These are phyloP conservation scores for Hipparchia semele DNA, from an alignment of 2,888 invertebrate species.

Conservation along the genomic window DNA sequence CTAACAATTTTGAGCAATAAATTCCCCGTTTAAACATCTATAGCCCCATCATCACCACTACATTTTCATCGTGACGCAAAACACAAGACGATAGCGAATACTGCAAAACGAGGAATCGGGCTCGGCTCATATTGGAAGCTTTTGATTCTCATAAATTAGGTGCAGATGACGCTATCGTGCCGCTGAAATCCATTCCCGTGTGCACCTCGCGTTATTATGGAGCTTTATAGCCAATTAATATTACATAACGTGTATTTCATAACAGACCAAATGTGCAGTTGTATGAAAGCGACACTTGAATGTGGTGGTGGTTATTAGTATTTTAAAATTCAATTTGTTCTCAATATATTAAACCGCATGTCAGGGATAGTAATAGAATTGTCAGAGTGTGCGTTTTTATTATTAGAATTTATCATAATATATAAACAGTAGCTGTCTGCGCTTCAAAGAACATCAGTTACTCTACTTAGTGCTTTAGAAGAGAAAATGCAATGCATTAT, in stretches of 20 bases:
- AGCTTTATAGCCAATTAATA: conserved; percentile 36
- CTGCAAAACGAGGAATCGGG: conserved; percentile 21
- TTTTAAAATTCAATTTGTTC: conserved; percentile 14
- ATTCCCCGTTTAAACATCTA: background rate
- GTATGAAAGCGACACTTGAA: background rate
- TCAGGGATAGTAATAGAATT: too few species aligned
- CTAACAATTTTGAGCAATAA: background rate
- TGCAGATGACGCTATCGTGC: conserved; percentile 58
- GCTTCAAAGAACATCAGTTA: too few species aligned
- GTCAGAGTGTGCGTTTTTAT: too few species aligned
- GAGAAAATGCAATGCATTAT: too few species aligned
- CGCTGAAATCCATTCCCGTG: conserved; percentile 44
- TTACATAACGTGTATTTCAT: conserved; percentile 17
- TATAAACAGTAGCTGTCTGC: too few species aligned
- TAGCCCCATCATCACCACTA: background rate
- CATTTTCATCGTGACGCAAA: conserved; percentile 19
- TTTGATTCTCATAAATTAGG: conserved; percentile 60
- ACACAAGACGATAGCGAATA: conserved; percentile 16
- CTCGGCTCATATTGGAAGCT: conserved; percentile 34
- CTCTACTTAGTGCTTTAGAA: too few species aligned
- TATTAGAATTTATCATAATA: too few species aligned
- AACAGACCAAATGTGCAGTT: conserved; percentile 20
- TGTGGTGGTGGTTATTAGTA: conserved; percentile 14
- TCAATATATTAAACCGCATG: conserved; percentile 5
- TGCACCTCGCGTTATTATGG: conserved; percentile 42